A percentile compares a stretch with the other conserved stretches of the same genome.
These are phyloP conservation scores for Nerophis ophidion DNA, from an alignment of 2,113 vertebrate species.

Conservation along the genomic window DNA sequence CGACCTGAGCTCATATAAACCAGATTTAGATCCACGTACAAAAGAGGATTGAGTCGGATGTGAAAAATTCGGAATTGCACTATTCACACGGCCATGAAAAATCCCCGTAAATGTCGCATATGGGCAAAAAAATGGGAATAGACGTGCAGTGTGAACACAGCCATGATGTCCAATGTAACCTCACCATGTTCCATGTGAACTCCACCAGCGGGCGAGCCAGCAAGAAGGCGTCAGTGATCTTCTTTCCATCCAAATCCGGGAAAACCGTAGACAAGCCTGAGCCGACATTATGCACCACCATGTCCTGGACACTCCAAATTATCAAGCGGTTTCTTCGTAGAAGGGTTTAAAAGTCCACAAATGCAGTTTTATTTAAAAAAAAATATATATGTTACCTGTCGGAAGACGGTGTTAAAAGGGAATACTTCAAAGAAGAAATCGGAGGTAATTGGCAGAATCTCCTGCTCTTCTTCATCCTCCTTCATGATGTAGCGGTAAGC, in stretches of 20 bases:
- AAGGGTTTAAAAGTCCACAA: not conserved
- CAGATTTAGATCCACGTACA: no score
- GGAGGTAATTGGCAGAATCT: constrained; percentile 72
- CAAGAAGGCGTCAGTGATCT: constrained; percentile 71
- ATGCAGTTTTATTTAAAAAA: no score
- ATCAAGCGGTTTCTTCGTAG: not conserved
- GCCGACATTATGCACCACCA: constrained; percentile 74
- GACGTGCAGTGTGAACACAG: no score
- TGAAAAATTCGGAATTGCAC: no score
- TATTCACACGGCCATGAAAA: no score
- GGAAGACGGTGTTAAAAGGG: constrained; percentile 75
- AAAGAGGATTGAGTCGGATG: no score
- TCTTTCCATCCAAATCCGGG: constrained; percentile 74
- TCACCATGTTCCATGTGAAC: constrained; percentile 75
- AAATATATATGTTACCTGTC: constrained; percentile 68
- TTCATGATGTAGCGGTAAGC: constrained; percentile 76
- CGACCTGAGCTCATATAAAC: no score
- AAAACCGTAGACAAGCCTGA: constrained; percentile 71
- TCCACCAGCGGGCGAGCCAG: constrained; percentile 73
- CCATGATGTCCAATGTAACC: not conserved
- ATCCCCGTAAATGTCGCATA: no score
- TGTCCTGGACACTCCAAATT: constrained; percentile 53
- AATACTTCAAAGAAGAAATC: constrained; percentile 77
- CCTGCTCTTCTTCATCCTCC: constrained; percentile 71
- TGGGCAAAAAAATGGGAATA: no score